Percentiles rank a stretch among this genome's conserved stretches.
Conservation (phyloP, 2,113 vertebrate genomes). For the Coturnix japonica region DNA sequence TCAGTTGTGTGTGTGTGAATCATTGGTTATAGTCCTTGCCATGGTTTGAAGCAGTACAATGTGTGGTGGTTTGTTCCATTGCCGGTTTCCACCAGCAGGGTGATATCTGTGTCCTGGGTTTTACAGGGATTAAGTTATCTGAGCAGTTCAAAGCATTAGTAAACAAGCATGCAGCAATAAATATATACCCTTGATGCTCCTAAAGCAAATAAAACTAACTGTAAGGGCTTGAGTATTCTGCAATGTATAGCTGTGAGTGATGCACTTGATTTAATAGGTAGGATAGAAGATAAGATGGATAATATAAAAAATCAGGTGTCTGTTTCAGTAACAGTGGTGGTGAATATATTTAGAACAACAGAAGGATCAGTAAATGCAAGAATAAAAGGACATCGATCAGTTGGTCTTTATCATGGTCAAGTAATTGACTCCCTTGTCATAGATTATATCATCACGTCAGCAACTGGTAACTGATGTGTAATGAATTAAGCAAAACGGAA, state of each 20-base stretch:
- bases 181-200: not conserved
- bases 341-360: constrained; percentile 1
- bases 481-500: constrained; percentile 16
- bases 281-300: not conserved
- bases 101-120: not conserved
- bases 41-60: not conserved
- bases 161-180: not conserved
- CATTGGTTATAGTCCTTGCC: not conserved
- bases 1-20: not conserved
- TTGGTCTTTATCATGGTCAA: constrained; percentile 19
- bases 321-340: not conserved
- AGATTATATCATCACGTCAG: constrained; percentile 6
- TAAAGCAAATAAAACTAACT: not conserved
- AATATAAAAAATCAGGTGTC: not conserved
- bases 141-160: not conserved
- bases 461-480: constrained; percentile 11
- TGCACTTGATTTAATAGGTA: not conserved
- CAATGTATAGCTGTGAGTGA: not conserved
- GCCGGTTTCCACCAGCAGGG: not conserved
- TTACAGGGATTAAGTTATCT: not conserved
- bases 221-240: not conserved
- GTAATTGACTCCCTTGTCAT: constrained; percentile 28
- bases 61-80: not conserved
- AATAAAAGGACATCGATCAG: not conserved
- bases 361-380: not conserved